Evolutionary conservation across 2,113 vertebrate species (phyloP), one percentile per base, ranked within the genome.

Genomic region (Leucopsar rothschildi): DNA sequence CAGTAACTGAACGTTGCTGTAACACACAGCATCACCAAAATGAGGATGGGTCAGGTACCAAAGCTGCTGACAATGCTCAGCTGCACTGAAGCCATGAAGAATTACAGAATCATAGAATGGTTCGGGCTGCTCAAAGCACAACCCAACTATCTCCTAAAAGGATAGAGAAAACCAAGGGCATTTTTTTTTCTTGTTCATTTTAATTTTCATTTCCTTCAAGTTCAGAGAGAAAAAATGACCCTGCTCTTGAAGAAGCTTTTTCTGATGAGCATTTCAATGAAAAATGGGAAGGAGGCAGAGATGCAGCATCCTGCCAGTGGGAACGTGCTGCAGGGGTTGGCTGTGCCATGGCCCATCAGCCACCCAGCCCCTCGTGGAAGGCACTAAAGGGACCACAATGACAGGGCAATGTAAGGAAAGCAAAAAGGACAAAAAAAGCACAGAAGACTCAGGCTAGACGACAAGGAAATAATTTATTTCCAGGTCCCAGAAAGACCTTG

Each of bases 401-500:
- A 23, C 27, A 22, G 29, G 0, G 11, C 23, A 50, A 23, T 0
- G 1, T 0, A 27, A 70, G 12, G 35, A 56, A 78, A 83, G 2
- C 3, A 57, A 82, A 35, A 49, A 28, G 35, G 21, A 49, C 21
- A 19, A 82, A 71, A 82, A 4, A 69, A 42, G 15, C 49, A 76
- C 57, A 2, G 25, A 64, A 52, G 40, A 90, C 82, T 61, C 91
- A 45, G 12, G 33, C 52, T 55, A 81, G 93, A 96, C 25, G 80
- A 96, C 87, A 96, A 97, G 94, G 96, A 97, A 96, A 97, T 92
- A 59, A 75, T 97, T 97, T 97, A 97, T 97, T 97, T 89, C 95
- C 95, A 87, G 93, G 90, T 81, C 96, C 92, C 57, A 80, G 92
- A 96, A 92, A 95, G 95, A 96, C 96, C 96, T 90, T 95, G 94